These are phyloP conservation scores for Helleia helle DNA, from an alignment of 2,888 invertebrate genomes.

Conservation along the genomic window DNA sequence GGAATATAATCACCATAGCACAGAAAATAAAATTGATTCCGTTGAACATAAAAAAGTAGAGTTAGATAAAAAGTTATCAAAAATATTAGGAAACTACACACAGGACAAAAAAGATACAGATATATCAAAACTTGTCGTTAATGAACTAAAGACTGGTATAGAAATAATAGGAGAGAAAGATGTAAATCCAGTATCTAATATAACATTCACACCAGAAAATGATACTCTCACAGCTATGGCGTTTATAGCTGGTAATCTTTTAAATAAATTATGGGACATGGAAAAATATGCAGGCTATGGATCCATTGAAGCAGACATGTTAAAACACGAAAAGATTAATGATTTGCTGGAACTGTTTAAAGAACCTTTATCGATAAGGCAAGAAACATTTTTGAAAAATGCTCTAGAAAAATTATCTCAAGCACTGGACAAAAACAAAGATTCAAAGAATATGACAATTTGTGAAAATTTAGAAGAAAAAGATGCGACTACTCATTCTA, in stretches of 20 bases:
- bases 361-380: constrained; percentile 51
- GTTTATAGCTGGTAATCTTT: constrained; percentile 56
- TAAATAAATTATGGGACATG: constrained; percentile 61
- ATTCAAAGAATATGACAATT: constrained; percentile 38
- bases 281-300: constrained; percentile 43
- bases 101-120: constrained; percentile 41
- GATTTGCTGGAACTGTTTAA: constrained; percentile 55
- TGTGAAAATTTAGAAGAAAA: constrained; percentile 39
- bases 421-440: constrained; percentile 39
- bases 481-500: constrained; percentile 22
- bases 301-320: constrained; percentile 40
- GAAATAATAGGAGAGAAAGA: constrained; percentile 48
- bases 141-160: constrained; percentile 44
- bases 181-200: constrained; percentile 46
- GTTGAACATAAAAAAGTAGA: constrained; percentile 29
- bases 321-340: constrained; percentile 53
- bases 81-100: constrained; percentile 37
- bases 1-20: constrained; percentile 35
- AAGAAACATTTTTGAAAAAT: constrained; percentile 51
- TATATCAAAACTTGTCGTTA: constrained; percentile 52
- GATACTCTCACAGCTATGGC: constrained; percentile 60
- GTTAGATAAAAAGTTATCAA: constrained; percentile 30
- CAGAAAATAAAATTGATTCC: constrained; percentile 53
- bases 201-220: constrained; percentile 60
- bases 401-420: constrained; percentile 48